Percentiles rank a stretch among this genome's conserved stretches.
phyloP scores from a whole-genome alignment of 2,888 invertebrate species.

The Lycophotia porphyrea region DNA sequence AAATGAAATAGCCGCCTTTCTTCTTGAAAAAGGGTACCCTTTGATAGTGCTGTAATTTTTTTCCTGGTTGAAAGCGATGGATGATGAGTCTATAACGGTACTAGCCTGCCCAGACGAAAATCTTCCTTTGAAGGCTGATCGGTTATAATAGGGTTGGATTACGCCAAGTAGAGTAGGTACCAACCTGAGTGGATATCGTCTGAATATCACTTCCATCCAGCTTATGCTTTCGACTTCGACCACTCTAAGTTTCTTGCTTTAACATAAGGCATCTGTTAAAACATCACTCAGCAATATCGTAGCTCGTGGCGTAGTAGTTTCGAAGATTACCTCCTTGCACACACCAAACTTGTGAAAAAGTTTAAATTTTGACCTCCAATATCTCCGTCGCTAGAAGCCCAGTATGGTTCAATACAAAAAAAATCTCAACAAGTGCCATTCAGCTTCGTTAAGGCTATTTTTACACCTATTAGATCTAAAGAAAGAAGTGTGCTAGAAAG shows the following conservation, averaged over 20 bases:
- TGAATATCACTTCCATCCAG: too few species aligned
- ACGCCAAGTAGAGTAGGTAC: not conserved
- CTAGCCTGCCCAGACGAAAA: not conserved
- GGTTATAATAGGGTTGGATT: not conserved
- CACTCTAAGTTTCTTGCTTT: not conserved
- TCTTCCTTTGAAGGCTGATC: not conserved
- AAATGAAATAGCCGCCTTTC: not conserved
- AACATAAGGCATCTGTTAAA: not conserved
- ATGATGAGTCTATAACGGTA: not conserved
- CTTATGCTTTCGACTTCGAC: not conserved
- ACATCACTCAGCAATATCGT: not conserved
- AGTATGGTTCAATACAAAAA: too few species aligned
- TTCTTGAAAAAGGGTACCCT: not conserved
- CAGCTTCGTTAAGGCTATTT: too few species aligned
- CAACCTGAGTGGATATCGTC: too few species aligned
- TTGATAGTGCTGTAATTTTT: not conserved
- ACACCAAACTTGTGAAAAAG: too few species aligned
- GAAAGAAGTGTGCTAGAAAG: slow-evolving; percentile 2
- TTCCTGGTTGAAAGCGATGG: not conserved
- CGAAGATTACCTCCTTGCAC: not conserved
- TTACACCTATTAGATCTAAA: not conserved
- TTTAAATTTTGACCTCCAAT: too few species aligned
- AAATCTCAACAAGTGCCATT: too few species aligned
- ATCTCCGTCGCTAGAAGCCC: too few species aligned
- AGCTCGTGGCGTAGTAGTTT: not conserved